These are phyloP conservation scores for Hydrolagus affinis DNA, from an alignment of 2,113 vertebrate genomes.

Conservation along the genomic window DNA sequence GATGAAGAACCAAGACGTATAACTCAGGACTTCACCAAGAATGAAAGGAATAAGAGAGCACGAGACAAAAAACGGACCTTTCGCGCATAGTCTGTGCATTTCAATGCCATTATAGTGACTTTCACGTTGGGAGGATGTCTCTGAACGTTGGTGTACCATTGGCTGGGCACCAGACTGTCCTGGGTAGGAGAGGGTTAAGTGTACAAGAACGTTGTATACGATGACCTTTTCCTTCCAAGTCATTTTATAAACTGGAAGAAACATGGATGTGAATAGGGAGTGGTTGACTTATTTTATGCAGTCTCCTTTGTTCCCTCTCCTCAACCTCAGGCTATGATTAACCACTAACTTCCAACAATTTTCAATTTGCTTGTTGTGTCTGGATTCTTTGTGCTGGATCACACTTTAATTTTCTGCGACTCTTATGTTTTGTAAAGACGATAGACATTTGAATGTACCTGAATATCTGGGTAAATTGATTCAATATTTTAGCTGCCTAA, in stretches of 20 bases:
- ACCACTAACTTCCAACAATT: background rate
- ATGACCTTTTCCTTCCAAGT: slow-evolving; percentile 39
- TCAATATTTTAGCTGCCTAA: background rate
- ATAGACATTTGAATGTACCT: background rate
- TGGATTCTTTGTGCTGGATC: background rate
- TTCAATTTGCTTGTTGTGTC: slow-evolving; percentile 26
- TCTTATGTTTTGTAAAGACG: slow-evolving; percentile 8
- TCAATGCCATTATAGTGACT: too few relatives aligned
- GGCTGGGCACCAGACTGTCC: background rate
- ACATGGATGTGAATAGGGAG: slow-evolving; percentile 42
- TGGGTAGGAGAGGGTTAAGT: background rate
- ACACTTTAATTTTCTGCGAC: slow-evolving; percentile 3
- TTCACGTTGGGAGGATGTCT: too few relatives aligned
- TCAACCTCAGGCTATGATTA: slow-evolving; percentile 40
- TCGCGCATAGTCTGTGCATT: too few relatives aligned
- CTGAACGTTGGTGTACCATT: too few relatives aligned
- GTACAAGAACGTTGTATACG: background rate
- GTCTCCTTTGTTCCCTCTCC: slow-evolving; percentile 4
- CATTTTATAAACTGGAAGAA: slow-evolving; percentile 42
- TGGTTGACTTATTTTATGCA: background rate
- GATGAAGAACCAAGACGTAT: too few relatives aligned
- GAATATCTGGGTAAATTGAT: background rate
- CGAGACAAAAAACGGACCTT: too few relatives aligned
- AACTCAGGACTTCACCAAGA: too few relatives aligned
- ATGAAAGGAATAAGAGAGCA: too few relatives aligned